Base-by-base conservation (phyloP, 2,888 invertebrate species). In the Phaonia tiefii region DNA sequence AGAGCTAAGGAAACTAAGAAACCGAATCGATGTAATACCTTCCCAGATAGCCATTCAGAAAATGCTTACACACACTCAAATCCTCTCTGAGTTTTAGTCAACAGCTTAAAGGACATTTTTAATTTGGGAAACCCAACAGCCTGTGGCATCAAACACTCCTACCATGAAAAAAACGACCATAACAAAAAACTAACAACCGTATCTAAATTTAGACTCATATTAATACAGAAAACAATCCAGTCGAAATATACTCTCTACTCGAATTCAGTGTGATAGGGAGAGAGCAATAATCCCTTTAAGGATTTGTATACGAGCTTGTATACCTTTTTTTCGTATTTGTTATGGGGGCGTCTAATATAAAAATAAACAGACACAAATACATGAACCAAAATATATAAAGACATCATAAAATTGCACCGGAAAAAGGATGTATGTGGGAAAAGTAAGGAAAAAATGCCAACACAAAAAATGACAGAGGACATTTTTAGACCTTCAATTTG, bases 101-200 rank as follows among this genome's bases (percentile, higher is more conserved):
- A 66, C 15, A 11, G 11, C 17, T 49, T 22, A 22, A 25, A 54
- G 54, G 49, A 65, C 65, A 46, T 25, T 65, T 49, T 26, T 51
- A 51, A 51, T 46, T 46, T 65, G 1, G 13, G 17, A 31, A 66
- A 46, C 17, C 17, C 25, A 66, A 66, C 49, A 44, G 15, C 25
- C 46, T 26, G 2, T 10, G 49, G 66, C 31, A 22, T 13, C 22
- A 49, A 17, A 69, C 51, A 37, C 49, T 49, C 17, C 26, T 56
- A n/a, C n/a, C 20, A 31, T 8, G 31, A n/a, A 25, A 25, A 56
- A 20, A 26, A 13, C n/a, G 4, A 20, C 20, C 20, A 17, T 20
- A 22, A 22, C 17, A 54, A 20, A n/a, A 56, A 20, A 26, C n/a
- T 13, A 25, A 22, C 22, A 3, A 31, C 31, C 3, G 31, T 31